A percentile compares a stretch with the other conserved stretches of the same genome.
These are phyloP conservation scores for Anguilla anguilla DNA, from an alignment of 2,797 vertebrate species.

Conservation along the genomic window DNA sequence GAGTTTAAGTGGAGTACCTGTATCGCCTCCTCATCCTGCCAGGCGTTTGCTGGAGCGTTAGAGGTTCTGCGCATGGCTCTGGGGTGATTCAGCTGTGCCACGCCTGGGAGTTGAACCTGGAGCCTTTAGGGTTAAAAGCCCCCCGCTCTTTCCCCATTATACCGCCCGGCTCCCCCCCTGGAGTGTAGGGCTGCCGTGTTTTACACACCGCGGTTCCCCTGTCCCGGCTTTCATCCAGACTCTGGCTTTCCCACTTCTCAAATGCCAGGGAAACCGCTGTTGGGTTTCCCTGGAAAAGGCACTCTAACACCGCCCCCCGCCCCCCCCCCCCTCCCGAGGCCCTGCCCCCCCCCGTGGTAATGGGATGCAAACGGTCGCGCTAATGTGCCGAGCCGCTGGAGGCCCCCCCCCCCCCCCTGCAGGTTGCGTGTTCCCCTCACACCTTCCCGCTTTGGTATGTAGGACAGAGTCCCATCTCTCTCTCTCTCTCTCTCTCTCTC, in stretches of 20 bases:
- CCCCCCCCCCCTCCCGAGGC: background rate
- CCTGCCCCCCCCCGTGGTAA: slow-evolving; percentile 9
- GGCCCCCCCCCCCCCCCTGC: too few relatives aligned
- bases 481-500: too few relatives aligned
- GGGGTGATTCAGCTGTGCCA: background rate
- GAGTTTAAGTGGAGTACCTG: background rate
- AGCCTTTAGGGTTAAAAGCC: background rate
- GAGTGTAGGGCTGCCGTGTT: background rate
- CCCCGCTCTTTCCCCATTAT: background rate
- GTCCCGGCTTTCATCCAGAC: too few relatives aligned
- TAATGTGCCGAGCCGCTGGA: slow-evolving; percentile 18
- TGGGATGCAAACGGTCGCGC: slow-evolving; percentile 32
- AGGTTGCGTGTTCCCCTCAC: background rate
- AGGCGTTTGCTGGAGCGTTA: background rate
- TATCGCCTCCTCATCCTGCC: background rate
- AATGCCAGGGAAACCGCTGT: slow-evolving; percentile 2
- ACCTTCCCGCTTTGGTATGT: background rate
- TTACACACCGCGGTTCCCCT: background rate
- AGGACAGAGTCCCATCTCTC: background rate
- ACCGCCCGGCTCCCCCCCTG: background rate
- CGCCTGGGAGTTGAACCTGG: background rate
- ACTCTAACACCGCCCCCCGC: background rate
- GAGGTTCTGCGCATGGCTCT: background rate
- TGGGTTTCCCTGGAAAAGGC: background rate
- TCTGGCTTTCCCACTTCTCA: background rate